Evolutionary conservation across 2,113 vertebrate species (phyloP), one percentile per base, ranked within the genome.

Genomic region (Pan paniscus): DNA sequence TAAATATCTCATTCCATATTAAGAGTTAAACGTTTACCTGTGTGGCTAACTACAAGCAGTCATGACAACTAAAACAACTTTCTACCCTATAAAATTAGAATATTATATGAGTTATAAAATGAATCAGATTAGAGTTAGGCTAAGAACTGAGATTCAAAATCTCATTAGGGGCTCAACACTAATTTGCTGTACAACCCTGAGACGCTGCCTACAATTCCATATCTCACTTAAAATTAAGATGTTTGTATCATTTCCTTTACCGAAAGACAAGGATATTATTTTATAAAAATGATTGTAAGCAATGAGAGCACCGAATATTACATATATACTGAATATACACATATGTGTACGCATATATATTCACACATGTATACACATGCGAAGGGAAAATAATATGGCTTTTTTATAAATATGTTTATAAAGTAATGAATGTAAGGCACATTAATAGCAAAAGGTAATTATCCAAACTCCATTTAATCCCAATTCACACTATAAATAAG

Each of bases 121-220:
- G 50, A 97, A 90, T 96, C 32, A 23, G 50, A 83, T 76, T 94
- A 94, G 38, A 92, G 48, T 40, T 72, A 82, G 46, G 16, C 22
- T 70, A 90, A 96, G 67, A 89, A 95, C 30, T 30, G 48, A 93
- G 59, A 96, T 70, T 96, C 32, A 89, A 91, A 96, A 92, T 27
- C 67, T 94, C 83, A 90, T 35, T 84, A 75, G 7, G 38, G 75
- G 55, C 8, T 73, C 40, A 82, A 72, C 79, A 64, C 13, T 79
- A 80, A 95, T 72, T 78, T 90, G 30, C 35, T 96, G 46, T 50
- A 92, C 10, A 32, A 83, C n/a, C 38, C 40, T 79, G 78, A 97
- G 38, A 89, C 7, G 2, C 22, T 95, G 43, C 38, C 87, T 95
- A 90, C 27, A 68, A 92, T 93, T 93, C 72, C 2, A 35, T 52